These are phyloP conservation scores for Podarcis cretensis DNA, from an alignment of 2,113 vertebrate species.

Conservation along the genomic window DNA sequence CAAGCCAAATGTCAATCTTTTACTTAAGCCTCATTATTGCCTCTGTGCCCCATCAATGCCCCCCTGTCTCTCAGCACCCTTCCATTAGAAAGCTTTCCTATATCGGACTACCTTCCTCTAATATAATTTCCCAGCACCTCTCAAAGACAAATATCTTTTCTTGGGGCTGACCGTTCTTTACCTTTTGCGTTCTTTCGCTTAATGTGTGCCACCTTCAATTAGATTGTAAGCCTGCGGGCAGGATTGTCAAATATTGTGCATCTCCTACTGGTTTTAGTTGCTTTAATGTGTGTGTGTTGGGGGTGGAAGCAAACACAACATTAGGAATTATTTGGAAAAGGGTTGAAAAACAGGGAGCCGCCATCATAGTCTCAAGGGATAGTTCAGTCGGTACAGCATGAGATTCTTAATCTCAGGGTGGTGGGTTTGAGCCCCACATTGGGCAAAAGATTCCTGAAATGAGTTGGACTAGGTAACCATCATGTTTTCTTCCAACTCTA, in stretches of 20 bases:
- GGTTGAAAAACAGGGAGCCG: background rate
- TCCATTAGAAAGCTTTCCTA: background rate
- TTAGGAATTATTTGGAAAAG: constrained; percentile 8
- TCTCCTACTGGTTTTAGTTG: background rate
- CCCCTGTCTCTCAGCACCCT: background rate
- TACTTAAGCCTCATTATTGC: background rate
- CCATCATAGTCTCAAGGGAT: background rate
- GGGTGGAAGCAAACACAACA: background rate
- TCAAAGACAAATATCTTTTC: background rate
- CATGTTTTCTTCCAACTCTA: too few species aligned
- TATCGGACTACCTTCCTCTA: background rate
- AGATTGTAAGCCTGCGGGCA: constrained; percentile 2
- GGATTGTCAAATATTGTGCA: background rate
- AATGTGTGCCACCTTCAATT: constrained; percentile 9
- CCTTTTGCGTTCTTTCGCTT: background rate
- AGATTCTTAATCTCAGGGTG: too few species aligned
- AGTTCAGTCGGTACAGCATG: too few species aligned
- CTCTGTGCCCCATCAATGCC: background rate
- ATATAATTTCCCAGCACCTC: background rate
- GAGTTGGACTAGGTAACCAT: too few species aligned
- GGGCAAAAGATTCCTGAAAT: too few species aligned
- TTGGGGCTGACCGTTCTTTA: background rate
- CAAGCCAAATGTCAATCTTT: background rate
- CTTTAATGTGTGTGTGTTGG: background rate
- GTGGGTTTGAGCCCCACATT: too few species aligned